phyloP scores from a whole-genome alignment of 2,888 invertebrate genomes.

The Cheilosia grossa region DNA sequence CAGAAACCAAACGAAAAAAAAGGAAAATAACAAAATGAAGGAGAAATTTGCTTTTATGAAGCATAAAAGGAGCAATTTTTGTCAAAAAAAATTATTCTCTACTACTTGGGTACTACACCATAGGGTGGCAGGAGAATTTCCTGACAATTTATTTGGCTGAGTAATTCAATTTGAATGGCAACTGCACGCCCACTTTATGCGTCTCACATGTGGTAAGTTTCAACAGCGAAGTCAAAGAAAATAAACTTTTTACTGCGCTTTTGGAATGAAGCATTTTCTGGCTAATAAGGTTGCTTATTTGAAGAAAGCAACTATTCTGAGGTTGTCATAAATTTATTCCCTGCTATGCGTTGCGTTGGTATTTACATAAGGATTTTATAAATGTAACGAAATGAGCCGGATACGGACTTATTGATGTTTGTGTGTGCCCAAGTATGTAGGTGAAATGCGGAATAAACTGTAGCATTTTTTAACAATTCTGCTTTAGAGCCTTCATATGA shows the following conservation, averaged over 20 bases:
- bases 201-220: slow-evolving; percentile 37
- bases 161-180: slow-evolving; percentile 57
- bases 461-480: too few species aligned
- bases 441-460: too few species aligned
- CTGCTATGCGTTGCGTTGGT: neutral
- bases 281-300: slow-evolving; percentile 37
- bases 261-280: slow-evolving; percentile 8
- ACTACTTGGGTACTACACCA: slow-evolving; percentile 6
- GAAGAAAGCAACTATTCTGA: neutral
- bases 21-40: slow-evolving; percentile 47
- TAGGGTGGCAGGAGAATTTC: slow-evolving; percentile 31
- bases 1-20: slow-evolving; percentile 46
- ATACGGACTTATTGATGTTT: too few species aligned
- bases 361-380: neutral
- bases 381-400: too few species aligned
- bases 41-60: slow-evolving; percentile 70
- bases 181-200: slow-evolving; percentile 33
- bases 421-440: too few species aligned
- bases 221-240: slow-evolving; percentile 13
- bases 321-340: neutral
- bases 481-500: too few species aligned
- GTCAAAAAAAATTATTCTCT: slow-evolving; percentile 46
- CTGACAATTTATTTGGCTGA: slow-evolving; percentile 61
- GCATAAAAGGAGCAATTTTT: slow-evolving; percentile 58
- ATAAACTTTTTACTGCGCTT: slow-evolving; percentile 36